Base-by-base conservation (phyloP, 2,888 invertebrate genomes). In the Lepidochitona cinerea region DNA sequence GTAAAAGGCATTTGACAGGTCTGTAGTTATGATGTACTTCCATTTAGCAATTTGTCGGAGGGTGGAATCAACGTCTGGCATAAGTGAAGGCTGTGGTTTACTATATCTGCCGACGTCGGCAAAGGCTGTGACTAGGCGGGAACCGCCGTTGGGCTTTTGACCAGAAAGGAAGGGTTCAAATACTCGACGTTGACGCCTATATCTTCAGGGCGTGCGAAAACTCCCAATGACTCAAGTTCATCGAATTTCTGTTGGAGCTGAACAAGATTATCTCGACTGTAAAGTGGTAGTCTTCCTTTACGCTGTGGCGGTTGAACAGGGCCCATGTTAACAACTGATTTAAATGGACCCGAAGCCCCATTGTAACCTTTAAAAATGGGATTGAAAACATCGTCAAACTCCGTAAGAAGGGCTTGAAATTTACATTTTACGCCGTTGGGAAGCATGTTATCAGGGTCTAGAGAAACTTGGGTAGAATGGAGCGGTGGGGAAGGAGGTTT, bases 111-210 rank as follows among this genome's bases (percentile, higher is more conserved):
- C 73, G 36, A 76, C 64, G 4, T 74, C 69, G 9, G 53, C 66
- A 54, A 75, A 82, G 5, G 81, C 78, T 7, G 81, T 81, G 26
- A 81, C 81, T 9, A 83, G 69, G 14, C 81, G 71, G 68, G 69
- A 76, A 29, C 73, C 76, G 14, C 83, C 79, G 23, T 26, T 37
- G 1, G 70, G 66, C 65, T 79, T 53, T 79, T 81, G 0, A 83
- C 76, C 12, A 84, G 72, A 64, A 83, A 84, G 4, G 80, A 79
- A 0, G 82, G 84, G 65, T 81, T 83, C 9, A 83, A 41, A 36
- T 84, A 83, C 52, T 84, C 81, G 4, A 77, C 79, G 3, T 41
- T 66, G 1, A 76, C 37, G 36, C 68, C 75, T 18, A 75, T 54
- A 68, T 77, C 73, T 68, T 81, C 82, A 23, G 81, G 81, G 9